Base-by-base conservation (phyloP, 2,888 invertebrate species). In the Heliothis peltigera region DNA sequence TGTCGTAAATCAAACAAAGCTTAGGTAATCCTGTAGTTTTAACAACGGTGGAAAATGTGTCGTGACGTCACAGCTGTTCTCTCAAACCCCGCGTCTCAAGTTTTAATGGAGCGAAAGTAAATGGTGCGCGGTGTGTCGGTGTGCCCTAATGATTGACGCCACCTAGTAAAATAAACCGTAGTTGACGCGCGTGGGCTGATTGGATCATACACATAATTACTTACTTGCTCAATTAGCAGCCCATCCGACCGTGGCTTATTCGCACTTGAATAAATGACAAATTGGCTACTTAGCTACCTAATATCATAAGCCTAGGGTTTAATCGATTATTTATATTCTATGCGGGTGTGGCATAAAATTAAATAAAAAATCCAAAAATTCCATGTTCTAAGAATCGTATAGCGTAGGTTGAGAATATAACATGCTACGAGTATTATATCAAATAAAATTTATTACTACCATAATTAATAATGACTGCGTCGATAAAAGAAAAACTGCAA, bases 401-500 rank as follows among this genome's bases (percentile, higher is more conserved):
- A 52, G 61, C 32, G 70, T 59, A 54, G 61, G 57, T 22, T 55
- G 39, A 10, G 21, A 48, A 68, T 68, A 71, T 68, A 74, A 17
- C 65, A 51, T 32, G 46, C 22, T 32, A 32, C n/a, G n/a, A n/a
- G n/a, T 32, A 32, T 12, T 3, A 2, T 2, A 32, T 2, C 10
- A 32, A 32, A 65, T 59, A 67, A 67, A 70, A 53, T 32, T 12
- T 32, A 75, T 71, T 57, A 61, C 64, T 49, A 62, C 64, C 56
- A 68, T 75, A 70, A 66, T 69, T 69, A 67, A 62, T 64, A 69
- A 80, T 70, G 66, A 69, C 64, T 54, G 60, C 52, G 63, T 78
- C 74, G 78, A 80, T 81, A 77, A 81, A 80, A 71, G 66, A 78
- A 75, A 76, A 75, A 70, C 78, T 78, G 75, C 77, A 79, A 77